Base-by-base conservation (phyloP, 2,888 invertebrate genomes). In the Hirtodrosophila cameraria region DNA sequence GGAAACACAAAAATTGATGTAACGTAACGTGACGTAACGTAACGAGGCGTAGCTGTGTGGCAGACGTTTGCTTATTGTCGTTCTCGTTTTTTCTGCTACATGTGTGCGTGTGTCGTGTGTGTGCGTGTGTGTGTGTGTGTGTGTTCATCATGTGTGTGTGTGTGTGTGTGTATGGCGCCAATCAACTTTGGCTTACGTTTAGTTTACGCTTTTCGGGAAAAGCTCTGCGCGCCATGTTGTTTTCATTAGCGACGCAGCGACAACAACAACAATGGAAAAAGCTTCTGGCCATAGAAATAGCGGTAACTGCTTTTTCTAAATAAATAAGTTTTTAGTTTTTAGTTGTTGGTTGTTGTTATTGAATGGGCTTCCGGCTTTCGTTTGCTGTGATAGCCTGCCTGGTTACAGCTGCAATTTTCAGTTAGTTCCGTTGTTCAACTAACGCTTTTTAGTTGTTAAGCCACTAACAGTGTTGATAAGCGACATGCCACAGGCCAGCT, bases 1-100 rank as follows among this genome's bases (percentile, higher is more conserved):
- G 80, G 80, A 81, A 81, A 85, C 85, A 81, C 80, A 85, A 81
- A 81, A 81, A 81, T 81, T 81, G 85, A 81, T 81, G 79, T 79
- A 85, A 81, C 80, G 85, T 81, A 82, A 81, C 80, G 85, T 81
- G 85, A 81, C 83, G 82, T 75, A 74, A 84, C 80, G 82, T 80
- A 81, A 81, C 80, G 80, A 80, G 80, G 69, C 85, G 73, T 71
- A 61, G 57, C 73, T n/a, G 11, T 38, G 46, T 36, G 41, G 50
- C 77, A 76, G 67, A 65, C 64, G 48, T 61, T 76, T 45, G 62
- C 57, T 77, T 63, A 60, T 63, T 69, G 58, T 55, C 65, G 59
- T 52, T 35, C 41, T 1, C 23, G 23, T 23, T 23, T 23, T 55
- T 28, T 39, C 28, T 36, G 27, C 30, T 42, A 45, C 57, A 49